Base-by-base conservation (phyloP, 2,113 vertebrate genomes). In the Microtus ochrogaster region DNA sequence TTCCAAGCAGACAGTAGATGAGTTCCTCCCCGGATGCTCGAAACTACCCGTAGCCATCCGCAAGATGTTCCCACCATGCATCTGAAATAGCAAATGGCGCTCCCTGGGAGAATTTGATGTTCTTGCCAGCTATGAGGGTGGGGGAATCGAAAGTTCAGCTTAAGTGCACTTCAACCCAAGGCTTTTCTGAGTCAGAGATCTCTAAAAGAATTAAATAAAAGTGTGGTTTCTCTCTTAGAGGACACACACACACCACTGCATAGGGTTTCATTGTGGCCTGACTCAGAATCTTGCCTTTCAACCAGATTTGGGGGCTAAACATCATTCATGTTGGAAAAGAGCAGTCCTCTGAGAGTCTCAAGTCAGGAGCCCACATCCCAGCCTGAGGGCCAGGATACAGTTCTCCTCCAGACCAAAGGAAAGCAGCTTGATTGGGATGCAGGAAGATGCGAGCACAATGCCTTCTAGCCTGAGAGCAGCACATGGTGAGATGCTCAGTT, bases 161-260 rank as follows among this genome's bases (percentile, higher is more conserved):
- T 87, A 90, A 88, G 33, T 66, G 19, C 36, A 86, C n/a, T 44
- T 4, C 21, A 13, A 72, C 28, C 49, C 89, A 28, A 39, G 22
- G 41, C 65, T 83, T 65, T 86, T 94, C 76, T 84, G 47, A 14
- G 44, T 78, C 96, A 94, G 11, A n/a, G 19, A 72, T 74, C 70
- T 92, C 82, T 65, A 0, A 44, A 90, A 92, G 72, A 96, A 88
- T 72, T 41, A 87, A 79, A 52, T 79, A 39, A 95, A 95, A 24
- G 33, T 89, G 14, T 70, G 19, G 65, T 93, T 90, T 92, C n/a
- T 90, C 83, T 83, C 58, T 65, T 61, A n/a, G 89, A 93, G 82
- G 11, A 55, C 28, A 83, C 44, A 78, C 47, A 16, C 58, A 83
- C 87, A 79, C 70, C 4, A 5, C 3, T 61, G 9, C 52, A 6